Evolutionary conservation across 2,888 invertebrate species (phyloP).

Genomic region (Xestia ashworthii): DNA sequence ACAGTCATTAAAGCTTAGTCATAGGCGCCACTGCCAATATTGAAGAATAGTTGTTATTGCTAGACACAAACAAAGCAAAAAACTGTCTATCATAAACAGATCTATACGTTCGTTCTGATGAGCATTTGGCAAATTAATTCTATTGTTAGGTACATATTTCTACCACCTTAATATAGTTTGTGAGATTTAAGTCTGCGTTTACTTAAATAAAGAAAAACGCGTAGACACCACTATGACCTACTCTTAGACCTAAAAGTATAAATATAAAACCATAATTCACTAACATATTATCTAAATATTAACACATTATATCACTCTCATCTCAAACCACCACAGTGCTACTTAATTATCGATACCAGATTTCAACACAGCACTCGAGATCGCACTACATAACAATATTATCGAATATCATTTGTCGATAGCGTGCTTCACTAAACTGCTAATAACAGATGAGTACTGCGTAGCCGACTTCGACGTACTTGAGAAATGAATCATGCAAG

Average conservation of each 20-base stretch:
- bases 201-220: not conserved
- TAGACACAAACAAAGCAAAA: not conserved
- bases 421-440: slow-evolving; percentile 50
- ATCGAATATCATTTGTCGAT: slow-evolving; percentile 57
- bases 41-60: not conserved
- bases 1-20: slow-evolving; percentile 22
- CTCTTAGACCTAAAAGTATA: too few relatives aligned
- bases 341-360: slow-evolving; percentile 36
- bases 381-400: slow-evolving; percentile 37
- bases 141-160: not conserved
- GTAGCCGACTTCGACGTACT: slow-evolving; percentile 52
- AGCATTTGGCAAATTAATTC: not conserved
- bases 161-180: not conserved
- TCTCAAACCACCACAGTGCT: slow-evolving; percentile 12
- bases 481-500: slow-evolving; percentile 58
- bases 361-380: slow-evolving; percentile 56
- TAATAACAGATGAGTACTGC: slow-evolving; percentile 58
- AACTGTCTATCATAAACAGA: not conserved
- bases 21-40: slow-evolving; percentile 1
- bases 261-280: not conserved
- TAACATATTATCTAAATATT: slow-evolving; percentile 11
- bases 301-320: slow-evolving; percentile 23
- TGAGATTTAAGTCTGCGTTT: not conserved
- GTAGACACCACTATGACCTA: not conserved
- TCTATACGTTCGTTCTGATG: not conserved